phyloP scores from a whole-genome alignment of 1,140 invertebrate genomes.

The Ostrea edulis region DNA sequence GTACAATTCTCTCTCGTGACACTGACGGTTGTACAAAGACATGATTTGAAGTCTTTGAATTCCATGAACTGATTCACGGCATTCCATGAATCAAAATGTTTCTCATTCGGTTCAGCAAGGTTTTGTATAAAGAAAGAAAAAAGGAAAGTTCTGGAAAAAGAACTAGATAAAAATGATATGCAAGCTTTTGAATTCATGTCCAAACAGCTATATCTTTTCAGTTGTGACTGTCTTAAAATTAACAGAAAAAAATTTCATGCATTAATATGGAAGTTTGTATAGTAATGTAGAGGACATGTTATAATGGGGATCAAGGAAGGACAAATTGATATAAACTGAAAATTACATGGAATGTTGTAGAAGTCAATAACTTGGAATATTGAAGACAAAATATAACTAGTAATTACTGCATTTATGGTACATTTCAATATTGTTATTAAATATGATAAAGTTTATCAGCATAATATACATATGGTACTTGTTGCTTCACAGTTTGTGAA shows the following conservation, averaged over 20 bases:
- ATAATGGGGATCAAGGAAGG: neutral
- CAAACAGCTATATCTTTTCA: no score
- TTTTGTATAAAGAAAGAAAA: neutral
- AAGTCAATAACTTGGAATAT: neutral
- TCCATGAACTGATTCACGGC: neutral
- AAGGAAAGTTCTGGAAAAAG: neutral
- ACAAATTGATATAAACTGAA: neutral
- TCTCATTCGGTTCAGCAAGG: neutral
- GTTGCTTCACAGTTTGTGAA: no score
- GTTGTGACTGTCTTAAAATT: no score
- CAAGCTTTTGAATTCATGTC: no score
- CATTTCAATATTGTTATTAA: neutral
- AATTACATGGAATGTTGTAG: neutral
- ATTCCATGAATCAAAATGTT: neutral
- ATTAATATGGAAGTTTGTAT: neutral
- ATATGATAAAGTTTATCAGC: neutral
- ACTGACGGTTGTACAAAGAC: neutral
- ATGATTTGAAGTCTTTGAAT: slow-evolving; percentile 3
- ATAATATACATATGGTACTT: neutral
- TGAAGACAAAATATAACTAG: neutral
- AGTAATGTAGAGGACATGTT: neutral
- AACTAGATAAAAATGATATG: neutral
- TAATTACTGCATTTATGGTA: neutral
- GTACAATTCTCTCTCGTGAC: neutral
- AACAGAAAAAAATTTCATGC: no score